Percentiles rank a stretch among this genome's conserved stretches.
Evolutionary conservation across 1,140 invertebrate genomes (phyloP).

Genomic region (Megalonaias nervosa): DNA sequence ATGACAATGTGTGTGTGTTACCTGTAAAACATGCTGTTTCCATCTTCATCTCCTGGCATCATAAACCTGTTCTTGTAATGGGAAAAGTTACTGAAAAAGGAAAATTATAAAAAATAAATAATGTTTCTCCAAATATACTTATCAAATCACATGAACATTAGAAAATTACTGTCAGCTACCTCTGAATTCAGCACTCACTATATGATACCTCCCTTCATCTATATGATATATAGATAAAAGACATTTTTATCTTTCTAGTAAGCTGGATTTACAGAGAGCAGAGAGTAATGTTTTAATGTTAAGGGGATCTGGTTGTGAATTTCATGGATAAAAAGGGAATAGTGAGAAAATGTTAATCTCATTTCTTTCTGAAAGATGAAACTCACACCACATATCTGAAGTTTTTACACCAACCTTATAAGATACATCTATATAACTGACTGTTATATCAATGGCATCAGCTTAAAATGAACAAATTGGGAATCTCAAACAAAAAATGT

Average conservation of each 20-base stretch:
- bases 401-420: background rate
- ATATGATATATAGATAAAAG: background rate
- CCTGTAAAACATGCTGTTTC: conserved; percentile 87
- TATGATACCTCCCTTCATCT: background rate
- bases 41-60: conserved; percentile 83
- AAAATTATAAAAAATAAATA: conserved; percentile 1
- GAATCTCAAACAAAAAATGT: no score
- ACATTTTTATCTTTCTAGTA: background rate
- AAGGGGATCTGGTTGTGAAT: no score
- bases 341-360: background rate
- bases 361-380: background rate
- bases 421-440: no score
- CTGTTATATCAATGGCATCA: no score
- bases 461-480: no score
- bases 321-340: background rate
- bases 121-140: no score
- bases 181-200: no score
- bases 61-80: conserved; percentile 88
- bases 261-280: no score
- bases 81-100: conserved; percentile 84
- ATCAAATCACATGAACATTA: no score
- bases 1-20: conserved; percentile 64
- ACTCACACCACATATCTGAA: background rate
- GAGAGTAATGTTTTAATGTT: no score
- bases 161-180: no score